Evolutionary conservation across 2,113 vertebrate species (phyloP).

Genomic region (Strigops habroptila): DNA sequence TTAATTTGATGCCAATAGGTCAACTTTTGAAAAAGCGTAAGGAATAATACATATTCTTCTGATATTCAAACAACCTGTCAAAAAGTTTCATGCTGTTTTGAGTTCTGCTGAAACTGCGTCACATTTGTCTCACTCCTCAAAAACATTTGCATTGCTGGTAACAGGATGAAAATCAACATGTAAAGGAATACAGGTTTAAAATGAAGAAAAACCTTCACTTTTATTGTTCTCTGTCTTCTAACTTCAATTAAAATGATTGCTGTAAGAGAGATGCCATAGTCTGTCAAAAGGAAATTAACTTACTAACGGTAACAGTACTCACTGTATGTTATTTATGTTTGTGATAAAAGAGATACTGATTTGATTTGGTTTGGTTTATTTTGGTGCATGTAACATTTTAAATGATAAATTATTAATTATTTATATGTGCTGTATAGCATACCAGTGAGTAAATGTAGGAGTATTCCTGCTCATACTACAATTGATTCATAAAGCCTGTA

Average conservation of each 20-base stretch:
- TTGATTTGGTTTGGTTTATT: neutral
- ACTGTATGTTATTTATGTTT: neutral
- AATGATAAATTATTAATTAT: neutral
- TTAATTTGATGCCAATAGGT: neutral
- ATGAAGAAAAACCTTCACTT: neutral
- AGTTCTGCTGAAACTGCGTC: neutral
- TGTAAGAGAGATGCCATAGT: neutral
- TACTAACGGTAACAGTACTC: neutral
- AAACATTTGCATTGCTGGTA: neutral
- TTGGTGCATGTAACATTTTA: neutral
- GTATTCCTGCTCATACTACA: neutral
- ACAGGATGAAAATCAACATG: neutral
- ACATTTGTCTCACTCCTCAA: neutral
- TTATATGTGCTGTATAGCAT: neutral
- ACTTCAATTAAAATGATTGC: neutral
- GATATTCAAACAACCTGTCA: neutral
- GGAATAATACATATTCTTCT: neutral
- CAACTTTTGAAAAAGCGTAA: neutral
- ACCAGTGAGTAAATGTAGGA: neutral
- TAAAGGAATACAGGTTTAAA: neutral
- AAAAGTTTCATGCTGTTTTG: neutral
- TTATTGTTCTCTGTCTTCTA: neutral
- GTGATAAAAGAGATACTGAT: neutral
- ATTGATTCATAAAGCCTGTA: neutral
- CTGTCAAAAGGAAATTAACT: neutral